Evolutionary conservation across 2,888 invertebrate genomes (phyloP), one percentile per base, ranked within the genome.

Genomic region (Agrotis ipsilon): DNA sequence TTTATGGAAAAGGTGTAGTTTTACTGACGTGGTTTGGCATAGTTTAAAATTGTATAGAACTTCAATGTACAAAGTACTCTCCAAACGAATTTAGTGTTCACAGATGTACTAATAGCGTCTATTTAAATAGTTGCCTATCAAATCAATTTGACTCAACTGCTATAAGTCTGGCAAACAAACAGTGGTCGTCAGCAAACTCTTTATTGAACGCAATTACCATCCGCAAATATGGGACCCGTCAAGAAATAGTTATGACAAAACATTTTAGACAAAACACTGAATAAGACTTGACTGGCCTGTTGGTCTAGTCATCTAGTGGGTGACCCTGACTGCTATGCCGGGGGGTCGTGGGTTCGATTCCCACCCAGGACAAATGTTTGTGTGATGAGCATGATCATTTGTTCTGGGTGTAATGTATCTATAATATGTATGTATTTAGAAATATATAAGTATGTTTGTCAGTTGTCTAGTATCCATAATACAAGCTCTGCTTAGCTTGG

Each of bases 251-350:
- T 75, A 49, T 32, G 71, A 52, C 66, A 74, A 80, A 80, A 75
- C 70, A 69, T 82, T 84, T 64, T 32, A 39, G 27, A 57, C 45
- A 49, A 72, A 80, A 73, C 72, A 65, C 57, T 83, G 77, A 46
- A 70, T 84, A 66, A n/a, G n/a, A n/a, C n/a, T n/a, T n/a, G n/a
- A n/a, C n/a, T n/a, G n/a, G n/a, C n/a, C n/a, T n/a, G n/a, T n/a
- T n/a, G n/a, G n/a, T n/a, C n/a, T n/a, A n/a, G n/a, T n/a, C n/a
- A n/a, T n/a, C n/a, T n/a, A n/a, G n/a, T n/a, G n/a, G n/a, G n/a
- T n/a, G n/a, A n/a, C n/a, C n/a, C n/a, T n/a, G n/a, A n/a, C n/a
- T n/a, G n/a, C n/a, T n/a, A n/a, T n/a, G n/a, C n/a, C n/a, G n/a
- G n/a, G n/a, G n/a, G n/a, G n/a, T n/a, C n/a, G n/a, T n/a, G n/a